These are phyloP conservation scores for Disparrhopalites patrizii DNA, from an alignment of 2,888 invertebrate species.

Conservation along the genomic window DNA sequence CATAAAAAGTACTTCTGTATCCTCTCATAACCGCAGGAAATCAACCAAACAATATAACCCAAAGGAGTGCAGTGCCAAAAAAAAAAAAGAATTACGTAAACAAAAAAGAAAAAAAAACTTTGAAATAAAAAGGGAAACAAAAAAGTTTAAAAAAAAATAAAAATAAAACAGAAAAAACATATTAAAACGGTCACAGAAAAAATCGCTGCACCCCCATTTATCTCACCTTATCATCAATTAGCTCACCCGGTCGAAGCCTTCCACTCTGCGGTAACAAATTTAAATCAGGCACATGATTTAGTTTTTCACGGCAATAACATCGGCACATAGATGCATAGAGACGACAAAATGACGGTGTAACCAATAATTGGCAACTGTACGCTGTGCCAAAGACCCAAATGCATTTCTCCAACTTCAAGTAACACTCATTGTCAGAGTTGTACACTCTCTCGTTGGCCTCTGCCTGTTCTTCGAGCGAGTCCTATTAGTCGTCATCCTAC, in stretches of 20 bases:
- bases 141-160: constrained; percentile 7
- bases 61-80: neutral
- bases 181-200: neutral
- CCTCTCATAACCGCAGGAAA: too few relatives aligned
- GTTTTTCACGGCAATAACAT: neutral
- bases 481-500: too few relatives aligned
- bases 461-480: too few relatives aligned
- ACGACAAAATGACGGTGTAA: neutral
- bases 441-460: too few relatives aligned
- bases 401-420: too few relatives aligned
- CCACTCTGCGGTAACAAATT: constrained; percentile 57
- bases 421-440: too few relatives aligned
- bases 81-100: neutral
- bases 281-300: constrained; percentile 19
- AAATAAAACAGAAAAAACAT: neutral
- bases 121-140: constrained; percentile 5
- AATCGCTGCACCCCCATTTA: constrained; percentile 6
- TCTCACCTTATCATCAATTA: constrained; percentile 68
- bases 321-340: neutral
- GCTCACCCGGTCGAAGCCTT: constrained; percentile 74
- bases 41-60: too few relatives aligned
- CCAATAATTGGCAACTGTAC: too few relatives aligned
- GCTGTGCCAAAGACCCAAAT: neutral
- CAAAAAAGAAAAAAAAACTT: neutral
- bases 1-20: too few relatives aligned